A percentile compares a stretch with the other conserved stretches of the same genome.
Conservation (phyloP, 1,140 invertebrate species). For the Trypoxylus dichotomus region DNA sequence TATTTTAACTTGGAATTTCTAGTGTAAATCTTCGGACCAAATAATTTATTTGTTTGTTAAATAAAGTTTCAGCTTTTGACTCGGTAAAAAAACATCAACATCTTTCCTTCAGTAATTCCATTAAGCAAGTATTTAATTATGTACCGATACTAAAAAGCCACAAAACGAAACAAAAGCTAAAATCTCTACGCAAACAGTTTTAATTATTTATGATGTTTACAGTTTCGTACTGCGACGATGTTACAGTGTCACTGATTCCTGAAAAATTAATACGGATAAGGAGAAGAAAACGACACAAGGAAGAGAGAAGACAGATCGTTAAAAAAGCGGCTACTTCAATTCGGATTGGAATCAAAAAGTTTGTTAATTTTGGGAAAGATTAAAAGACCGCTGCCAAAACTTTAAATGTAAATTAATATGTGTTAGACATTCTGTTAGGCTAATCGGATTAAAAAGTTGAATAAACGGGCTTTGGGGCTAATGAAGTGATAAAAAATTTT, state of each 20-base stretch:
- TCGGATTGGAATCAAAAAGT: too few relatives aligned
- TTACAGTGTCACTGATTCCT: background rate
- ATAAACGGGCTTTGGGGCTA: background rate
- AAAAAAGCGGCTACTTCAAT: too few relatives aligned
- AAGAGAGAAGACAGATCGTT: background rate
- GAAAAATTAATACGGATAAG: background rate
- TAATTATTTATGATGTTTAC: constrained; percentile 10
- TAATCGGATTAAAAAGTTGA: background rate
- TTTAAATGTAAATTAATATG: background rate
- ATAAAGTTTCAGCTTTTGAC: too few relatives aligned
- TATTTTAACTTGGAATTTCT: too few relatives aligned
- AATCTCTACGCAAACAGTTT: background rate
- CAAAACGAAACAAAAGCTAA: background rate
- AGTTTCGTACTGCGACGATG: background rate
- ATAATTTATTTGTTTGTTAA: too few relatives aligned
- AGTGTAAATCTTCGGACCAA: too few relatives aligned
- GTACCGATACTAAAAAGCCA: background rate
- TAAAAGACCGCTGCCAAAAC: background rate
- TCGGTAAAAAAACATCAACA: too few relatives aligned
- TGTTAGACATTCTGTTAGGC: background rate
- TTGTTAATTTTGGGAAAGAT: background rate
- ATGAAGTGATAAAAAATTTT: background rate
- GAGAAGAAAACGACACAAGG: background rate
- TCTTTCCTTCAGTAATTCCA: too few relatives aligned
- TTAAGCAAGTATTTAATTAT: background rate